Evolutionary conservation across 2,888 invertebrate species (phyloP).

Genomic region (Heterodera filipjevi): DNA sequence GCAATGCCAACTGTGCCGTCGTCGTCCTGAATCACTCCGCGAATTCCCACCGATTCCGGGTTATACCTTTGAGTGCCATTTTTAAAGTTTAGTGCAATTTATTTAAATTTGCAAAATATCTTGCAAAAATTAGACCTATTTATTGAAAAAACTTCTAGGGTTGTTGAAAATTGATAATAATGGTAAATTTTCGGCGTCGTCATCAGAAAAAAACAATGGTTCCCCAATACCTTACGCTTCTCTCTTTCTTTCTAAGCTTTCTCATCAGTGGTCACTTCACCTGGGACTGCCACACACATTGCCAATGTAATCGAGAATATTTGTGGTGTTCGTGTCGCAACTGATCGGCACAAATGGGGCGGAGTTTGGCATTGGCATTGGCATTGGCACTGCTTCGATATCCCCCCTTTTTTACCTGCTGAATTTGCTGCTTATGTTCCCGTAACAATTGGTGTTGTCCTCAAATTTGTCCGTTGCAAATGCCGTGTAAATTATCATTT

Average conservation of each 20-base stretch:
- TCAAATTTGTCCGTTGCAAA: background rate
- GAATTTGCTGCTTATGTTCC: background rate
- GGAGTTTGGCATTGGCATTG: background rate
- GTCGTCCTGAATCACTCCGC: background rate
- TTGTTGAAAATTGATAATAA: too few relatives aligned
- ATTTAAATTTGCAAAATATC: too few relatives aligned
- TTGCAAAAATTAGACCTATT: too few relatives aligned
- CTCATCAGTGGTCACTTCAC: too few relatives aligned
- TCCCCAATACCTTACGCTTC: too few relatives aligned
- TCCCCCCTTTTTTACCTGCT: background rate
- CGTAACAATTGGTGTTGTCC: background rate
- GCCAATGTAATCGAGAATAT: background rate
- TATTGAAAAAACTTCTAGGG: too few relatives aligned
- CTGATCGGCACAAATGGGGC: background rate
- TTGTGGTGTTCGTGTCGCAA: background rate
- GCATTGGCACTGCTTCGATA: background rate
- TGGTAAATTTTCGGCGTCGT: too few relatives aligned
- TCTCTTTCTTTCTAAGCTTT: too few relatives aligned
- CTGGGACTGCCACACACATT: background rate
- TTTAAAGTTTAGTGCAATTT: too few relatives aligned
- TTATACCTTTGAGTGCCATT: too few relatives aligned
- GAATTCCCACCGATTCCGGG: slow-evolving; percentile 18
- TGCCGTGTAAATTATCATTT: background rate
- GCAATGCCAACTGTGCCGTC: slow-evolving; percentile 10
- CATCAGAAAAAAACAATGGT: too few relatives aligned